Evolutionary conservation across 2,113 vertebrate genomes (phyloP).

Genomic region (Empidonax alnorum): DNA sequence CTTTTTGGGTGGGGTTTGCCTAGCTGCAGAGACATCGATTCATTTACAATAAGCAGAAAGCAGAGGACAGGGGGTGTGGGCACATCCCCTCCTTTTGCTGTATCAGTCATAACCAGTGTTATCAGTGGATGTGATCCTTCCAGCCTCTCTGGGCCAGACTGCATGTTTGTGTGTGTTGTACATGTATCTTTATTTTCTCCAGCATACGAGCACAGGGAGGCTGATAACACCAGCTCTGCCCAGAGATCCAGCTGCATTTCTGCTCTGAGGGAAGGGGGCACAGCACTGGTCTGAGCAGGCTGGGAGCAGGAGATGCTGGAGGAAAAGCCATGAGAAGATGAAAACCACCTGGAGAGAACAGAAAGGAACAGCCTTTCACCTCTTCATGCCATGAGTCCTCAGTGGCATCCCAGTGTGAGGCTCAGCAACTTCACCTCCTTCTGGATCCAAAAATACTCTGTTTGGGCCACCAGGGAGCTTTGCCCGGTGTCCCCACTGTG

Average conservation of each 20-base stretch:
- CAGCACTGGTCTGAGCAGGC: neutral
- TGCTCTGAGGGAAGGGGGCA: neutral
- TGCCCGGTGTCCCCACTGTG: rapidly evolving
- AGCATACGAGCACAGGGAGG: neutral
- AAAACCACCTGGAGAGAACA: neutral
- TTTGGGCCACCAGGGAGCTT: neutral
- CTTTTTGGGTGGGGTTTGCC: constrained; percentile 59
- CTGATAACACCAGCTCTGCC: neutral
- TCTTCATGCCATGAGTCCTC: neutral
- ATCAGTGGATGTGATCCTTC: neutral
- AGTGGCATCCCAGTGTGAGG: neutral
- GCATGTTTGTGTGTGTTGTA: neutral
- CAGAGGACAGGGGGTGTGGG: neutral
- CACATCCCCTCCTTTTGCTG: rapidly evolving
- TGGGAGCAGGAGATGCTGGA: neutral
- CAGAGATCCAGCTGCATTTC: neutral
- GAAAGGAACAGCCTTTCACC: neutral
- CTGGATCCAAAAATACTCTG: neutral
- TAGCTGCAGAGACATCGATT: neutral
- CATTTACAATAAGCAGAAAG: constrained; percentile 15
- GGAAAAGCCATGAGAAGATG: neutral
- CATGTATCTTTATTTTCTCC: neutral
- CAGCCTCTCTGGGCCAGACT: neutral
- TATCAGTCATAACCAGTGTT: neutral
- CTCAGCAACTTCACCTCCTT: neutral